A percentile compares a stretch with the other conserved stretches of the same genome.
Conservation (phyloP, 2,113 vertebrate species). For the Odobenus rosmarus region DNA sequence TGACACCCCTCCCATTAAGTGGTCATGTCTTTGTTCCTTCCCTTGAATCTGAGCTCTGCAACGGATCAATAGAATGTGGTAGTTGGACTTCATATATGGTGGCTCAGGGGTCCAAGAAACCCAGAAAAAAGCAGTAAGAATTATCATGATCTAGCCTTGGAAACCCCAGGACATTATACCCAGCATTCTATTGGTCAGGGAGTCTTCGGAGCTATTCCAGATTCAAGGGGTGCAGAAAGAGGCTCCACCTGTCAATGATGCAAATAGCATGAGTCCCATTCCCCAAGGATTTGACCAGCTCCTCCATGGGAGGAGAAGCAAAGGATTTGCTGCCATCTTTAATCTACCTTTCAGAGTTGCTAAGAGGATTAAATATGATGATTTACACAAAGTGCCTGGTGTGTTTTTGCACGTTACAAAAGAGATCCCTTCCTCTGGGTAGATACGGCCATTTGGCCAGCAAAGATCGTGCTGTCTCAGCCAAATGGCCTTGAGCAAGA, state of each 20-base stretch:
- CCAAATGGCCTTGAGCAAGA: slow-evolving; percentile 11
- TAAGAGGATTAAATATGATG: slow-evolving; percentile 41
- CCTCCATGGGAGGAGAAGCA: not conserved
- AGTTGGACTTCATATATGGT: fast-evolving
- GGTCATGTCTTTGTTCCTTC: not conserved
- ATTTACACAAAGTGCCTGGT: not conserved
- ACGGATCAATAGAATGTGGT: fast-evolving
- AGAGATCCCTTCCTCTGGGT: not conserved
- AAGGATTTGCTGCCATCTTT: not conserved
- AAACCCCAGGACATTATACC: not conserved
- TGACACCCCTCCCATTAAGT: not conserved
- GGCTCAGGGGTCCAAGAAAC: not conserved
- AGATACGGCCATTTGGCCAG: not conserved
- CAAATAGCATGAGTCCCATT: fast-evolving
- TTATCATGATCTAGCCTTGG: too few relatives aligned
- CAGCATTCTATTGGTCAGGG: fast-evolving
- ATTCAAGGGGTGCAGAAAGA: too few relatives aligned
- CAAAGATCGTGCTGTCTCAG: not conserved
- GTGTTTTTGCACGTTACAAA: not conserved
- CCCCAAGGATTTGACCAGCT: not conserved
- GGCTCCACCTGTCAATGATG: fast-evolving
- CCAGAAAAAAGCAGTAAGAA: too few relatives aligned
- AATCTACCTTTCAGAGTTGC: slow-evolving; percentile 30
- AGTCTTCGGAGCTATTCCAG: not conserved
- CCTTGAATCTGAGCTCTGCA: not conserved